These are phyloP conservation scores for Muscicapa striata DNA, from an alignment of 2,797 vertebrate genomes.

Conservation along the genomic window DNA sequence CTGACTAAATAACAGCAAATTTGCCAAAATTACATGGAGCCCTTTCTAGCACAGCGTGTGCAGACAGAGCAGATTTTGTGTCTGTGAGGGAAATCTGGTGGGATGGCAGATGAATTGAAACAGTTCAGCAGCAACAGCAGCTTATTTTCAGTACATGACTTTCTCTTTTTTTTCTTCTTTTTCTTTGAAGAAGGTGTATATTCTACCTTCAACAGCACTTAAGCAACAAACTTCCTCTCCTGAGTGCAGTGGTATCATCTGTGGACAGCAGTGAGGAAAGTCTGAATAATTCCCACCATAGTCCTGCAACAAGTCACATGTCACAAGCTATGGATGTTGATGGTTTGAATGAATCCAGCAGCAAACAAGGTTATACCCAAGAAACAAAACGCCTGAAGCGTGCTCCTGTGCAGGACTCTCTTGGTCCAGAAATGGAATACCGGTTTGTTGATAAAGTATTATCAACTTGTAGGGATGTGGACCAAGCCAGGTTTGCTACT, in stretches of 20 bases:
- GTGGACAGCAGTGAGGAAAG: conserved; percentile 66
- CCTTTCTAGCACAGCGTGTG: neutral
- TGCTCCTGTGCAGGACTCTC: conserved; percentile 76
- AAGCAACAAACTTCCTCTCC: conserved; percentile 74
- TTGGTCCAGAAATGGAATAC: conserved; percentile 83
- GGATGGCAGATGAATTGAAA: neutral
- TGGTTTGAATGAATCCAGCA: conserved; percentile 75
- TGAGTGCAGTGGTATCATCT: conserved; percentile 26
- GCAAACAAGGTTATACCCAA: conserved; percentile 83
- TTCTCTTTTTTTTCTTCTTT: neutral
- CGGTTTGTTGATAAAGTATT: conserved; percentile 84
- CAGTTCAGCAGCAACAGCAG: neutral
- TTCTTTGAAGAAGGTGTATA: conserved; percentile 83
- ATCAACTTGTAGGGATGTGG: conserved; percentile 80
- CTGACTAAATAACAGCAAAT: neutral
- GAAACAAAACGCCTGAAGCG: conserved; percentile 93
- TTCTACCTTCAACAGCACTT: conserved; percentile 90
- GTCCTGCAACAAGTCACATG: conserved; percentile 9
- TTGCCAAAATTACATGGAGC: neutral
- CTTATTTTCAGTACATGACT: neutral
- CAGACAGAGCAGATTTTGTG: neutral
- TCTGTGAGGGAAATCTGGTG: neutral
- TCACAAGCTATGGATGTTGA: conserved; percentile 89
- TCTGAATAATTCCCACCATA: conserved; percentile 60
- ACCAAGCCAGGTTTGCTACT: conserved; percentile 89